phyloP scores from a whole-genome alignment of 2,797 vertebrate genomes.

The Galagoides demidoff region DNA sequence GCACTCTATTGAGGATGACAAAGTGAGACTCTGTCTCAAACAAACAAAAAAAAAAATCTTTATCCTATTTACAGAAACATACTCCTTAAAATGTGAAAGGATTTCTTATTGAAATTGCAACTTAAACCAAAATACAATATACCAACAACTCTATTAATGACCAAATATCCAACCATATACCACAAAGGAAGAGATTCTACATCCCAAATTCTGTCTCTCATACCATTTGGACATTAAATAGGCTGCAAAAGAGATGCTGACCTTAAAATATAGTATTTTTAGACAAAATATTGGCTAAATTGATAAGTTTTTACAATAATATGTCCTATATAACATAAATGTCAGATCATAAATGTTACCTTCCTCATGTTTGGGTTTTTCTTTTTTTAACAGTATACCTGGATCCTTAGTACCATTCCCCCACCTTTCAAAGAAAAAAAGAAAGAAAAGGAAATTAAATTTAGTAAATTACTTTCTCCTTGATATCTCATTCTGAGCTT shows the following conservation, averaged over 20 bases:
- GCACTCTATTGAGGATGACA: too few relatives aligned
- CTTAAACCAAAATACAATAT: conserved; percentile 51
- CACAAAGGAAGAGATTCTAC: conserved; percentile 34
- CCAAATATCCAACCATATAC: conserved; percentile 21
- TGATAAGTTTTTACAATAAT: conserved; percentile 3
- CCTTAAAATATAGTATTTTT: conserved; percentile 27
- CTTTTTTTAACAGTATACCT: conserved; percentile 19
- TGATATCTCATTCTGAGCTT: conserved; percentile 46
- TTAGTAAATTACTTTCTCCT: conserved; percentile 54
- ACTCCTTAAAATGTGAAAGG: conserved; percentile 3
- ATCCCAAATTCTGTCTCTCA: conserved; percentile 28
- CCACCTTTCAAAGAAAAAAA: conserved; percentile 23
- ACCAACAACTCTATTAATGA: not conserved
- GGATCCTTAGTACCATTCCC: conserved; percentile 37
- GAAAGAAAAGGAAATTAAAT: not conserved
- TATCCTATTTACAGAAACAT: not conserved
- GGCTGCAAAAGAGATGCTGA: conserved; percentile 23
- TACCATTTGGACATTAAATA: conserved; percentile 8
- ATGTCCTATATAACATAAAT: not conserved
- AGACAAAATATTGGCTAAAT: conserved; percentile 27
- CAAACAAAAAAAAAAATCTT: not conserved
- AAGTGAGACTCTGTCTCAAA: too few relatives aligned
- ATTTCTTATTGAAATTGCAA: conserved; percentile 34
- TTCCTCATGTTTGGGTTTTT: conserved; percentile 32
- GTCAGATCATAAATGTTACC: not conserved